Conservation (phyloP, 1,140 invertebrate genomes). For the Euglossa dilemma region DNA sequence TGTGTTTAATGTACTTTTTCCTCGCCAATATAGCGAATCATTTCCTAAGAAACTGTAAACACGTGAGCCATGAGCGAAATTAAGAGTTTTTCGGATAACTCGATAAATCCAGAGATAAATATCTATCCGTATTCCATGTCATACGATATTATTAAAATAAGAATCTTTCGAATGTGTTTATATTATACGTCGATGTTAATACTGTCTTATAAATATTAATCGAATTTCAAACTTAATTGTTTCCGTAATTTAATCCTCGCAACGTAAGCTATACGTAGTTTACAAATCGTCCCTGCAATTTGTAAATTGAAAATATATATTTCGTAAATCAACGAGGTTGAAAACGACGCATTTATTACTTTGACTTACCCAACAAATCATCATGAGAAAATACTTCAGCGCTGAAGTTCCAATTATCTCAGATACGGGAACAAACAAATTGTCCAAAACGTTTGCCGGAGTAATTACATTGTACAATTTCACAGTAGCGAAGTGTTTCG, state of each 20-base stretch:
- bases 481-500: not conserved
- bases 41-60: not conserved
- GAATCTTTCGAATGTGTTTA: not conserved
- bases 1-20: slow-evolving; percentile 11
- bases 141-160: not conserved
- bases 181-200: no score
- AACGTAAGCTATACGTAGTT: not conserved
- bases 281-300: not conserved
- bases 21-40: not conserved
- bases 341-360: not conserved
- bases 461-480: slow-evolving; percentile 30
- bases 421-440: slow-evolving; percentile 1
- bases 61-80: no score
- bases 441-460: not conserved
- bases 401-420: slow-evolving; percentile 21
- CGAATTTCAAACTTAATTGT: not conserved
- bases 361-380: not conserved
- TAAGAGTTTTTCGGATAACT: not conserved
- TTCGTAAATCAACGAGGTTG: not conserved
- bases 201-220: not conserved
- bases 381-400: not conserved
- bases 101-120: not conserved
- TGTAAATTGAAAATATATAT: not conserved
- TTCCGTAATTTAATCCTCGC: not conserved
- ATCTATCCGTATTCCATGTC: not conserved